Percentiles rank a stretch among this genome's conserved stretches.
Conservation (phyloP, 1,140 invertebrate genomes). For the Lasioglossum albipes region DNA sequence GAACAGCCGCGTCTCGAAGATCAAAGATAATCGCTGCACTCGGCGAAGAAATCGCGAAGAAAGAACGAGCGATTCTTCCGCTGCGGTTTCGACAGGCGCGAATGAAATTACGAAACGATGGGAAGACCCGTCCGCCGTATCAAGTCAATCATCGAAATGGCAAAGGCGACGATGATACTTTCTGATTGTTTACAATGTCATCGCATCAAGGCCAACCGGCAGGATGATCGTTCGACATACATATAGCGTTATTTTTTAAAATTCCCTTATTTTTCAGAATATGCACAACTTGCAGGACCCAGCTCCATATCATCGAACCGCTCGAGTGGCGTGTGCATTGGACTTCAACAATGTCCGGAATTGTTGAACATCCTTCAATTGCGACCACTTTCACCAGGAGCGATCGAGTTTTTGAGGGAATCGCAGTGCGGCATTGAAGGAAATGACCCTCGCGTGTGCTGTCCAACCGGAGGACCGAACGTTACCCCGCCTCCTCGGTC, state of each 20-base stretch:
- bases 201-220: neutral
- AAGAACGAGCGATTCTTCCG: too few relatives aligned
- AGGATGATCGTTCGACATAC: neutral
- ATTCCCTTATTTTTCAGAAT: slow-evolving; percentile 20
- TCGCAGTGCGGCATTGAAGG: slow-evolving; percentile 77
- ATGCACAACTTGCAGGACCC: neutral
- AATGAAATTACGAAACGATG: slow-evolving; percentile 12
- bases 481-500: neutral
- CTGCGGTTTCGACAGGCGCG: too few relatives aligned
- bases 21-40: neutral
- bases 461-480: slow-evolving; percentile 48
- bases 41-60: neutral
- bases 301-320: slow-evolving; percentile 70
- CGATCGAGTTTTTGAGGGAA: slow-evolving; percentile 66
- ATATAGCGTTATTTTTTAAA: neutral
- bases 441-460: slow-evolving; percentile 74
- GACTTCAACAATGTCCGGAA: slow-evolving; percentile 71
- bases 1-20: too few relatives aligned
- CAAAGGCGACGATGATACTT: neutral
- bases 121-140: neutral
- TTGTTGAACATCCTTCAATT: slow-evolving; percentile 58
- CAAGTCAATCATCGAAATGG: neutral
- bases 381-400: slow-evolving; percentile 33
- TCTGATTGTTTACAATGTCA: neutral
- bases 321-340: slow-evolving; percentile 72